A percentile compares a stretch with the other conserved stretches of the same genome.
These are phyloP conservation scores for Pyrochroa serraticornis DNA, from an alignment of 2,888 invertebrate genomes.

Conservation along the genomic window DNA sequence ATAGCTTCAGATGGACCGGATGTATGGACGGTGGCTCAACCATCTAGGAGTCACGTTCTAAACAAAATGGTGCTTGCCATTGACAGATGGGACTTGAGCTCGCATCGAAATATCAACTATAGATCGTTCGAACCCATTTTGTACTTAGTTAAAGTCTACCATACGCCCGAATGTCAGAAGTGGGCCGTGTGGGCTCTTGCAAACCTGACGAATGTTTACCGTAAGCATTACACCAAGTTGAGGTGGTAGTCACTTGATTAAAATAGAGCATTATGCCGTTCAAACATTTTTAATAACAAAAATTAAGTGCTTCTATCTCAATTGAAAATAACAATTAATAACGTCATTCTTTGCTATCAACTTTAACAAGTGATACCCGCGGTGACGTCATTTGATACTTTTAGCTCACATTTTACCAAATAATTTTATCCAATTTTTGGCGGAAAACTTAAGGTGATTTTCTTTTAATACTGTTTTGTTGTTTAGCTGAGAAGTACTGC, in stretches of 20 bases:
- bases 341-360: no score
- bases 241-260: no score
- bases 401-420: neutral
- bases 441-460: neutral
- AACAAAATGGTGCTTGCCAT: constrained; percentile 81
- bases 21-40: constrained; percentile 78
- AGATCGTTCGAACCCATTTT: constrained; percentile 94
- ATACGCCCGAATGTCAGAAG: constrained; percentile 91
- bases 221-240: constrained; percentile 76
- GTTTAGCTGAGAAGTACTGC: constrained; percentile 91
- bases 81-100: constrained; percentile 84
- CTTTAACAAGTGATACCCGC: no score
- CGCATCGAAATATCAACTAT: constrained; percentile 95
- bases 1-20: constrained; percentile 90
- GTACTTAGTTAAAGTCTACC: constrained; percentile 78
- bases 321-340: no score
- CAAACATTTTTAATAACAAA: no score
- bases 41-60: constrained; percentile 74
- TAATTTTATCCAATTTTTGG: no score
- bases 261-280: no score
- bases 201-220: constrained; percentile 91
- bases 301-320: no score
- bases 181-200: constrained; percentile 99
- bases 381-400: no score
- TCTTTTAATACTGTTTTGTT: constrained; percentile 21